These are phyloP conservation scores for Spinus olivaceus DNA, from an alignment of 2,797 vertebrate genomes.

Conservation along the genomic window DNA sequence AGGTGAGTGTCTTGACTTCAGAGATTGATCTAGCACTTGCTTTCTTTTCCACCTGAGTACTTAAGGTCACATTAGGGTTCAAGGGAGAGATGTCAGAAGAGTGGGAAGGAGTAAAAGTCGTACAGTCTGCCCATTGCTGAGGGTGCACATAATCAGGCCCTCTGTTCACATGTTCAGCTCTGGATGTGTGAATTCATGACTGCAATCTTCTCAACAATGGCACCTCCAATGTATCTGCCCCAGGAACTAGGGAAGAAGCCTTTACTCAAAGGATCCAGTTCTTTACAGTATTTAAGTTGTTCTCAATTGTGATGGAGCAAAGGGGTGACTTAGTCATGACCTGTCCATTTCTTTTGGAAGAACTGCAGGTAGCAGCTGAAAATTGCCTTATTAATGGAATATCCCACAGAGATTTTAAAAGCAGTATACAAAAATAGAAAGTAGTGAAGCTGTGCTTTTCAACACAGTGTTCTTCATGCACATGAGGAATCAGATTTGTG, in stretches of 20 bases:
- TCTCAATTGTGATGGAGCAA: background rate
- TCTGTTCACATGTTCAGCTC: background rate
- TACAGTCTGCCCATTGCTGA: background rate
- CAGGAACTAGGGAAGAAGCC: background rate
- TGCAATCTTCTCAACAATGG: background rate
- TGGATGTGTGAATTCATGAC: background rate
- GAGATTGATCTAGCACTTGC: background rate
- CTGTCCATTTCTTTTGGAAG: background rate
- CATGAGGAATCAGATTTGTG: background rate
- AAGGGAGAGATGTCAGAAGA: background rate
- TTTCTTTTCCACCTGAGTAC: background rate
- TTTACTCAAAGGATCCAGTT: background rate
- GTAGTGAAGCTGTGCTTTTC: background rate
- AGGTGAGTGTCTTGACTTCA: conserved; percentile 72
- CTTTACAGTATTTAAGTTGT: background rate
- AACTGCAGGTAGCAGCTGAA: background rate
- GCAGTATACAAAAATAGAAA: background rate
- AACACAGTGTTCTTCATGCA: background rate
- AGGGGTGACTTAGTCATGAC: background rate
- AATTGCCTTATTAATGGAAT: background rate
- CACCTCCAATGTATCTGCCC: background rate
- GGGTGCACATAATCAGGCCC: background rate
- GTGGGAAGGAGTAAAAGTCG: background rate
- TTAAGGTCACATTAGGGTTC: background rate
- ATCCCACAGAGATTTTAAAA: background rate